Evolutionary conservation across 2,888 invertebrate genomes (phyloP), one percentile per base, ranked within the genome.

Genomic region (Epinotia ramella): DNA sequence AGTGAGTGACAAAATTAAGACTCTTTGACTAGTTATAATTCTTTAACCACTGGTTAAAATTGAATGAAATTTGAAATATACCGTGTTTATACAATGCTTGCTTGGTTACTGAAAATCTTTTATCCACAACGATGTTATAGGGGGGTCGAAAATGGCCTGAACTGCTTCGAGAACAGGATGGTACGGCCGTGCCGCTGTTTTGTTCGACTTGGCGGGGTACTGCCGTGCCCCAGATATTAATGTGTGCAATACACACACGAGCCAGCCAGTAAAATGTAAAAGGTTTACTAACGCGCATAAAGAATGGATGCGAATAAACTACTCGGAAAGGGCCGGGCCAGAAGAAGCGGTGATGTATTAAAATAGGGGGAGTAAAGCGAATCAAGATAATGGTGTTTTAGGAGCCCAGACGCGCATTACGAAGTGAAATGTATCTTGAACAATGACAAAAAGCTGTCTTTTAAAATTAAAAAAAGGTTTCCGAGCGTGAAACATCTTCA

Each of bases 331-430:
- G 76, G 70, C 60, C 70, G 75, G 18, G 46, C 66, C 67, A 24
- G 40, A 71, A 71, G 71, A 72, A 70, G 40, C 53, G 18, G 76
- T 72, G 76, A 76, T 76, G 76, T 76, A 76, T 76, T 67, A 76
- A 76, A 76, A 67, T 46, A 71, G 69, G 69, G 46, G 70, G 66
- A 66, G 65, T 18, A 72, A 67, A 72, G 57, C 71, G 67, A 72
- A 71, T 76, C 66, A 46, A 71, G 62, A 76, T 71, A 76, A 71
- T 71, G 66, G 69, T 75, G 71, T 70, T 74, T 71, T 76, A 59
- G 59, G 18, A 64, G 62, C 24, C 44, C 68, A 65, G 56, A 44
- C 53, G 33, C 60, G 49, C 73, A 57, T 46, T 60, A 60, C 56
- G 44, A 63, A 20, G 57, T 57, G 57, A 69, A 73, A 69, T 73